These are phyloP conservation scores for Agrenia bidenticulata DNA, from an alignment of 2,888 invertebrate species.

Conservation along the genomic window DNA sequence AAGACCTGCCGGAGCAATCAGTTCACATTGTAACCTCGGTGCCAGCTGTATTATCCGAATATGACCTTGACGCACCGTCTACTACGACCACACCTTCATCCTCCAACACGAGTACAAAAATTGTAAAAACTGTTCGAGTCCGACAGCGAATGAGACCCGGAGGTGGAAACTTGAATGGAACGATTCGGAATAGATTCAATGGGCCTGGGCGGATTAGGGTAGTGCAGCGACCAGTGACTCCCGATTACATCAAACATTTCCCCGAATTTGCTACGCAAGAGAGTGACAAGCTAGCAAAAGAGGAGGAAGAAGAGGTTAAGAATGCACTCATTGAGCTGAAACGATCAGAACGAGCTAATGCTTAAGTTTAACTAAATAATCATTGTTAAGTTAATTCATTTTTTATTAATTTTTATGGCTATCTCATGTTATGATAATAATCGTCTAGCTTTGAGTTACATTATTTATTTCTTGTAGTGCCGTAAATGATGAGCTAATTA, in stretches of 20 bases:
- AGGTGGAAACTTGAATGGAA: constrained; percentile 30
- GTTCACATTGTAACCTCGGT: constrained; percentile 17
- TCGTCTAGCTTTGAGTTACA: no score
- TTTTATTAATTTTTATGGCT: no score
- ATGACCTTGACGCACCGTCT: no score
- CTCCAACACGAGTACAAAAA: constrained; percentile 50
- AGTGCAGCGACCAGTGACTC: constrained; percentile 52
- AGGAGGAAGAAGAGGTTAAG: constrained; percentile 54
- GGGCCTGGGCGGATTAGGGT: constrained; percentile 44
- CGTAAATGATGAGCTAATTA: not conserved
- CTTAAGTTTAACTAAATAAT: no score
- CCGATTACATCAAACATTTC: constrained; percentile 52
- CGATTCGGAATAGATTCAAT: constrained; percentile 43
- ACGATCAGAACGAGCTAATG: constrained; percentile 33
- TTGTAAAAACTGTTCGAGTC: constrained; percentile 52
- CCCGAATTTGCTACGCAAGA: constrained; percentile 53
- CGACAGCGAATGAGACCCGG: constrained; percentile 51
- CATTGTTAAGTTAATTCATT: no score
- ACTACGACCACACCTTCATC: constrained; percentile 25
- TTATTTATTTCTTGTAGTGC: no score
- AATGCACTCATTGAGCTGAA: constrained; percentile 54
- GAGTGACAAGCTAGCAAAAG: constrained; percentile 51
- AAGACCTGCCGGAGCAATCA: not conserved
- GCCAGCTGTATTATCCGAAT: not conserved
- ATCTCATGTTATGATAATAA: no score